Evolutionary conservation across 2,113 vertebrate genomes (phyloP).

Genomic region (Delphinus delphis): DNA sequence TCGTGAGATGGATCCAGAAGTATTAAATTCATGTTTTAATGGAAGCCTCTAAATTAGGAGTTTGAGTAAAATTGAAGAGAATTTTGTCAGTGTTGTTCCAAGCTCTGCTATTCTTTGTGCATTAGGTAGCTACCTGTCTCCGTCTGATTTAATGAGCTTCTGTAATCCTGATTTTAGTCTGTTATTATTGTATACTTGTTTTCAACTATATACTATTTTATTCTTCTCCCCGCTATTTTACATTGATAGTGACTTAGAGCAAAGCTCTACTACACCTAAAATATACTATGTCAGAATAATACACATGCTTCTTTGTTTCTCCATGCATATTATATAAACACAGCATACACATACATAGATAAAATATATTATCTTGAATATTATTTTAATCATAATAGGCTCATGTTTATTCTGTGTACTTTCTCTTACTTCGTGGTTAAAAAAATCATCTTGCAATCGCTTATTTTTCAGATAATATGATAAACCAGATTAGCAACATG

Average conservation of each 20-base stretch:
- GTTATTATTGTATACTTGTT: neutral
- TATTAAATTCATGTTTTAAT: neutral
- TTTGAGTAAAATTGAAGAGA: neutral
- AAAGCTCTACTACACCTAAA: neutral
- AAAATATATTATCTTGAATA: neutral
- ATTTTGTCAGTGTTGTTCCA: neutral
- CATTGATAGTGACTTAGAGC: neutral
- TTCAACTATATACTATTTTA: neutral
- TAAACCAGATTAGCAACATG: neutral
- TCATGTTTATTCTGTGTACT: neutral
- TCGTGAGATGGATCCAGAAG: neutral
- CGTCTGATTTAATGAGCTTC: neutral
- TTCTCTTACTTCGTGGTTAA: neutral
- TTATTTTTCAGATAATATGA: conserved; percentile 18
- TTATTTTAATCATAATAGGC: neutral
- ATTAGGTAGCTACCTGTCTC: neutral
- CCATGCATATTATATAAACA: neutral
- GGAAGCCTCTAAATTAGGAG: neutral
- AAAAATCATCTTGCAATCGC: neutral
- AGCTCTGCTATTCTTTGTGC: neutral
- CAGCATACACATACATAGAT: neutral
- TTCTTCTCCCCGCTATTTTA: neutral
- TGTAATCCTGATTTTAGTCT: neutral
- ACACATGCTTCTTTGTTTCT: neutral
- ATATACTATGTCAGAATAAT: neutral